Evolutionary conservation across 2,888 invertebrate species (phyloP), one percentile per base, ranked within the genome.

Genomic region (Cactoblastis cactorum): DNA sequence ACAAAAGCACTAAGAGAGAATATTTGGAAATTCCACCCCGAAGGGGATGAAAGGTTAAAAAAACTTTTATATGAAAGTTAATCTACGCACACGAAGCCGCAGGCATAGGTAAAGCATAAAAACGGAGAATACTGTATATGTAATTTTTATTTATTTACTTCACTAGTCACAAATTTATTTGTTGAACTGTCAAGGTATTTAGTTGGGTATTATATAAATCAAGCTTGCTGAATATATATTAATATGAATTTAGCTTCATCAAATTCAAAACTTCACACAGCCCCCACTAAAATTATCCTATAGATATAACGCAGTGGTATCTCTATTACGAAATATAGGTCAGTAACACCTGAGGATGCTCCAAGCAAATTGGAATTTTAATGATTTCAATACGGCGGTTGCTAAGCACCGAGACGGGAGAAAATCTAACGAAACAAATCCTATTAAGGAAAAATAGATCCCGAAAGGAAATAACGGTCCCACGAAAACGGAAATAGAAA

Each of bases 401-500:
- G 61, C 65, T 63, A 65, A 56, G 56, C 60, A 68, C 65, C 63
- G 61, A 58, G 59, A 58, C 61, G 61, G 53, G 62, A 65, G 73
- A 71, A 75, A 73, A 78, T 74, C 63, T 71, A 50, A 50, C 71
- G 67, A 77, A 83, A 80, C 77, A 78, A 82, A 83, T 84, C 74
- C 72, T 76, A 83, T 84, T 83, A 83, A 75, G 74, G 85, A 80
- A 87, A 86, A 84, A 82, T 83, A 81, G 75, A 82, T 75, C 71
- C 69, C 71, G 74, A 72, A 74, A 83, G 78, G 77, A 84, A 86
- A 84, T 79, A 83, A 72, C 78, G 64, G 68, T 71, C 83, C 80
- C 71, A 77, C 73, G 65, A 75, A 79, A 83, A 80, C 87, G 86
- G 86, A 88, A 88, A 85, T 87, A 88, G 88, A 86, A 82, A 84